Evolutionary conservation across 1,140 invertebrate genomes (phyloP).

Genomic region (Charaxes varanes): DNA sequence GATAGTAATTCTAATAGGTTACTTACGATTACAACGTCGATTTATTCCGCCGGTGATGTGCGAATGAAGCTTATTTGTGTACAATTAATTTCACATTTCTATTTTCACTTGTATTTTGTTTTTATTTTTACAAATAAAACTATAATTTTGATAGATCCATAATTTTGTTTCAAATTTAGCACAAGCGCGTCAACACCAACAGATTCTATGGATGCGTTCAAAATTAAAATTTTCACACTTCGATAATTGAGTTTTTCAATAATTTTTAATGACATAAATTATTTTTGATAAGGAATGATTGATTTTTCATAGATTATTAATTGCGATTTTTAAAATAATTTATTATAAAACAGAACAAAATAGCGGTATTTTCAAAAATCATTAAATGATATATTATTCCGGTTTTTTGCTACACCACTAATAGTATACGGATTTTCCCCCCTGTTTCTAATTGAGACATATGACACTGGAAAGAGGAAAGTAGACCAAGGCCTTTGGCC

Average conservation of each 20-base stretch:
- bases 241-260: not conserved
- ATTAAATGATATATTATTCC: no score
- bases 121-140: constrained; percentile 36
- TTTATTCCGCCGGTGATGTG: constrained; percentile 36
- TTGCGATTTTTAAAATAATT: no score
- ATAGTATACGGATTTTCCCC: no score
- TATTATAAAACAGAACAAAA: no score
- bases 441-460: no score
- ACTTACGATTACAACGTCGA: constrained; percentile 45
- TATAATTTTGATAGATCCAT: constrained; percentile 58
- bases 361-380: no score
- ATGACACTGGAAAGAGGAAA: no score
- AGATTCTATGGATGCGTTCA: constrained; percentile 20
- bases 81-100: constrained; percentile 63
- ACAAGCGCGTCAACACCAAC: constrained; percentile 34
- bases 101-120: constrained; percentile 34
- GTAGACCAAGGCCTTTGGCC: no score
- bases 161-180: constrained; percentile 61
- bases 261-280: no score
- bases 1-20: constrained; percentile 31
- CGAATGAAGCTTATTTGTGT: constrained; percentile 29
- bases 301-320: no score
- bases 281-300: no score
- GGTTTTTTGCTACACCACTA: no score
- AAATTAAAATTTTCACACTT: constrained; percentile 1